Evolutionary conservation across 2,888 invertebrate genomes (phyloP).

Genomic region (Cetonia aurata): DNA sequence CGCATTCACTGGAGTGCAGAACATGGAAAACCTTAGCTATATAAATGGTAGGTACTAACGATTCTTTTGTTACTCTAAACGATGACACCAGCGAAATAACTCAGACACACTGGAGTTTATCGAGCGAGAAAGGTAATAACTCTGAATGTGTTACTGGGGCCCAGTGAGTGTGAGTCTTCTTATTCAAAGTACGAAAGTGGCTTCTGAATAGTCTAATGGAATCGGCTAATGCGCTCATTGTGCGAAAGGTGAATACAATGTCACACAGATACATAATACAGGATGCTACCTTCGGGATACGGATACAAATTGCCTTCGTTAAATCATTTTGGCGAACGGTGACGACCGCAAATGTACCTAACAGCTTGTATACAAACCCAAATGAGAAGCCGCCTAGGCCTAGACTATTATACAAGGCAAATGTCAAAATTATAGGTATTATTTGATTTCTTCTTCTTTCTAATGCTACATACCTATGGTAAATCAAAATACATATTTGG

Average conservation of each 20-base stretch:
- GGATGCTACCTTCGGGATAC: slow-evolving; percentile 51
- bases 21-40: no score
- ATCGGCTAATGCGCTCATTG: slow-evolving; percentile 55
- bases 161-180: slow-evolving; percentile 16
- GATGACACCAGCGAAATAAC: slow-evolving; percentile 12
- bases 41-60: background rate
- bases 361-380: no score
- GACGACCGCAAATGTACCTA: slow-evolving; percentile 18
- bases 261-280: slow-evolving; percentile 45
- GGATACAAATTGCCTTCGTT: slow-evolving; percentile 51
- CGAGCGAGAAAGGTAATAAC: slow-evolving; percentile 30
- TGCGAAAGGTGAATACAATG: slow-evolving; percentile 52
- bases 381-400: no score
- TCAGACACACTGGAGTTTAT: slow-evolving; percentile 21
- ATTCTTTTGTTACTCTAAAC: slow-evolving; percentile 20
- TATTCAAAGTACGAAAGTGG: slow-evolving; percentile 42
- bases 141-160: slow-evolving; percentile 16
- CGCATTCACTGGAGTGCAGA: no score
- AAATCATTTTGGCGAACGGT: slow-evolving; percentile 43
- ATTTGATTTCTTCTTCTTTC: no score
- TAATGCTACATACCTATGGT: no score
- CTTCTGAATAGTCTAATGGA: slow-evolving; percentile 53
- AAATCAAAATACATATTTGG: no score
- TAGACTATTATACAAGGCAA: no score
- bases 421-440: no score